These are phyloP conservation scores for Lacanobia wlatinum DNA, from an alignment of 2,888 invertebrate genomes.

Conservation along the genomic window DNA sequence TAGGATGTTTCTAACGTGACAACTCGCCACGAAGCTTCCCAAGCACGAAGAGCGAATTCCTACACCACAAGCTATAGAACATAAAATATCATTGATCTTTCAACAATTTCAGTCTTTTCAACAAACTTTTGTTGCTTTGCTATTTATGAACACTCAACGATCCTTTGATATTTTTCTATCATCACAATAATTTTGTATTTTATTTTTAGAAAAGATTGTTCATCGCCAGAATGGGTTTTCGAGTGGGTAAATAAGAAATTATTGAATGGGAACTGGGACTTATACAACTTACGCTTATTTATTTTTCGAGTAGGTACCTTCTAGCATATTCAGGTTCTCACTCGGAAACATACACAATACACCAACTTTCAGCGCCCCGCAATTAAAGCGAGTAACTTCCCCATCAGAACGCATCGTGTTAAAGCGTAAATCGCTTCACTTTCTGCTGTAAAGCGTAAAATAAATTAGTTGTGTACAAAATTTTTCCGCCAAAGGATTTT, in stretches of 20 bases:
- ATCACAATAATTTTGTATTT: too few relatives aligned
- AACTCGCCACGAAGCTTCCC: background rate
- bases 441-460: slow-evolving; percentile 61
- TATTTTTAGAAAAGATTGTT: background rate
- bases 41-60: too few relatives aligned
- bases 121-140: too few relatives aligned
- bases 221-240: too few relatives aligned
- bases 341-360: background rate
- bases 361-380: slow-evolving; percentile 3
- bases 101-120: too few relatives aligned
- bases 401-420: slow-evolving; percentile 45
- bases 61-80: too few relatives aligned
- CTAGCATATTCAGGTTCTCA: background rate
- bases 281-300: background rate
- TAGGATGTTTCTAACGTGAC: background rate
- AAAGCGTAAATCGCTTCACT: slow-evolving; percentile 60
- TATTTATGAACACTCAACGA: background rate
- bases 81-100: too few relatives aligned
- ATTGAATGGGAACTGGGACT: background rate
- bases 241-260: background rate
- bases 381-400: slow-evolving; percentile 54
- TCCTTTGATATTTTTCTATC: background rate
- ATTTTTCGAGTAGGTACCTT: background rate
- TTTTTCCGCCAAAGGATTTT: slow-evolving; percentile 76
- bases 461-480: slow-evolving; percentile 76